phyloP scores from a whole-genome alignment of 2,888 invertebrate genomes.

The Chloroclysta siterata region DNA sequence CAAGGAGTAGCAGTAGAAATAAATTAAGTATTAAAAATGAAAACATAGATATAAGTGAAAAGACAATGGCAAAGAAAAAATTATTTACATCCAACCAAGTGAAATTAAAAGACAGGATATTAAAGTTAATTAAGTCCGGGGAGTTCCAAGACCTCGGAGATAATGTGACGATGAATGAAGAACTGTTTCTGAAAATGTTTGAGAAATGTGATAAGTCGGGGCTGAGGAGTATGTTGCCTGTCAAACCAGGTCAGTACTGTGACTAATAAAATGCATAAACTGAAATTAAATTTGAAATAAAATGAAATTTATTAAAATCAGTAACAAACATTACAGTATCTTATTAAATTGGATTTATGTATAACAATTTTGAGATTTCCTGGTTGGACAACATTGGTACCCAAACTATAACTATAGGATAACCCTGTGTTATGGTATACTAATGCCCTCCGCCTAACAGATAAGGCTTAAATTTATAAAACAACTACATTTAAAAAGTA shows the following conservation, averaged over 20 bases:
- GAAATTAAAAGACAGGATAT: constrained; percentile 22
- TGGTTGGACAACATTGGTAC: no score
- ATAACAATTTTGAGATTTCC: no score
- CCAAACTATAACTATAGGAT: no score
- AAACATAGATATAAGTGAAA: neutral
- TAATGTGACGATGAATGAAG: constrained; percentile 10
- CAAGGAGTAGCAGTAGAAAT: constrained; percentile 4
- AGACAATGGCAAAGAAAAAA: neutral
- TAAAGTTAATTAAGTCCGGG: constrained; percentile 15
- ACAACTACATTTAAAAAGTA: no score
- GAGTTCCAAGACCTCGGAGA: constrained; percentile 29
- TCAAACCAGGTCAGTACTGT: constrained; percentile 16
- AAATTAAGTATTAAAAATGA: constrained; percentile 3
- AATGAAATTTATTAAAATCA: no score
- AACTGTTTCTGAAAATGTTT: constrained; percentile 25
- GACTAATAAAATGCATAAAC: no score
- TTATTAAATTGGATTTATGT: no score
- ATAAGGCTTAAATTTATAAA: no score
- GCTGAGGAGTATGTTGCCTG: constrained; percentile 6
- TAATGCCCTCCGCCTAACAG: no score
- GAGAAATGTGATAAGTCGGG: constrained; percentile 17
- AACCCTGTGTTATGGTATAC: no score
- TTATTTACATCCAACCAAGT: constrained; percentile 8
- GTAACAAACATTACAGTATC: no score
- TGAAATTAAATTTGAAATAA: no score